Evolutionary conservation across 2,113 vertebrate species (phyloP).

Genomic region (Sula dactylatra): DNA sequence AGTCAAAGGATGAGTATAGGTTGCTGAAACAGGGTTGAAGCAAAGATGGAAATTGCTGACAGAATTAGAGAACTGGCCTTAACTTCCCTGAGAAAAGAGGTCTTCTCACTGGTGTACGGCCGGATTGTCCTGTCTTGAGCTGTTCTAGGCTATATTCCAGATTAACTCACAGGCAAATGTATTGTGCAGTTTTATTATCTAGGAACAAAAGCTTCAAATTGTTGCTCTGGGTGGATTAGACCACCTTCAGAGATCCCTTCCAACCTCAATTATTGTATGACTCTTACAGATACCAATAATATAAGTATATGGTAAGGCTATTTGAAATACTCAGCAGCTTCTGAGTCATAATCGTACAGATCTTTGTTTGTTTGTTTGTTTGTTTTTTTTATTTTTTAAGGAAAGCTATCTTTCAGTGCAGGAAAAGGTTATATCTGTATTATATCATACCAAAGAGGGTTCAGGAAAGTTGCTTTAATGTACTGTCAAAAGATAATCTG

Average conservation of each 20-base stretch:
- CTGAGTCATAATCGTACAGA: not conserved
- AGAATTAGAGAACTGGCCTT: not conserved
- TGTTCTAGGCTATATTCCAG: not conserved
- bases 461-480: not conserved
- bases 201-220: not conserved
- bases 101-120: not conserved
- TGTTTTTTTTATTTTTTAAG: not conserved
- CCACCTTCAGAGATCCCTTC: not conserved
- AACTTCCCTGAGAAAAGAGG: not conserved
- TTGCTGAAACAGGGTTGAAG: not conserved
- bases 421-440: not conserved
- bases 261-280: not conserved
- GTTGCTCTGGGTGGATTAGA: not conserved
- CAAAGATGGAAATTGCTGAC: not conserved
- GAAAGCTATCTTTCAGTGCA: not conserved
- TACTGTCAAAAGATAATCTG: not conserved
- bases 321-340: not conserved
- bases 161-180: not conserved
- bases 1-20: not conserved
- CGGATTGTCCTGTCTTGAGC: not conserved
- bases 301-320: not conserved
- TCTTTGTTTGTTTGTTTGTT: not conserved
- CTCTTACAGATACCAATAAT: not conserved
- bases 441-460: not conserved
- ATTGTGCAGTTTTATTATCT: not conserved